These are phyloP conservation scores for Australoheros scitulus DNA, from an alignment of 2,113 vertebrate genomes.

Conservation along the genomic window DNA sequence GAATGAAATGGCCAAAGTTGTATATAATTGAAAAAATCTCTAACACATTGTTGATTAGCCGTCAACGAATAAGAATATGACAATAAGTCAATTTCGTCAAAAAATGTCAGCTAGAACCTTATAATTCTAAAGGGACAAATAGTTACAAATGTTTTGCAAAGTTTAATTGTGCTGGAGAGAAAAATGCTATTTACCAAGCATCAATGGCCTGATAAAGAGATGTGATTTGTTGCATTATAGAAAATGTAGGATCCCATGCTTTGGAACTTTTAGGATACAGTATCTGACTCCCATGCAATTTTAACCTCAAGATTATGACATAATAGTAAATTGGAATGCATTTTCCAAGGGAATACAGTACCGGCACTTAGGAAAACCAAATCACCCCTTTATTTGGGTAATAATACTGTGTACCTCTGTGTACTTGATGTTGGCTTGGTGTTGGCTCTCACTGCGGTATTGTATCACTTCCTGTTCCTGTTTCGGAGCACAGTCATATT, in stretches of 20 bases:
- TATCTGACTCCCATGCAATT: background rate
- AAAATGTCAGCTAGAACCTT: no score
- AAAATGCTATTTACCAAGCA: background rate
- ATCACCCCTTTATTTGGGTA: background rate
- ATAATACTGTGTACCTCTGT: background rate
- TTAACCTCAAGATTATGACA: background rate
- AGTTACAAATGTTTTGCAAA: no score
- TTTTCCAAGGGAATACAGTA: background rate
- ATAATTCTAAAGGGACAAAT: no score
- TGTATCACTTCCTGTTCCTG: no score
- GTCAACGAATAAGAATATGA: no score
- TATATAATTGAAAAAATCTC: no score
- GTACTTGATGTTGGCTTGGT: no score
- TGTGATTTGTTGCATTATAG: background rate
- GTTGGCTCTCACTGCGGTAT: no score
- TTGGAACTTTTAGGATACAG: background rate
- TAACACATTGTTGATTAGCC: no score
- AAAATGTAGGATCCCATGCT: background rate
- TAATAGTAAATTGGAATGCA: background rate
- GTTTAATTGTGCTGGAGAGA: background rate
- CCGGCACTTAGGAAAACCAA: background rate
- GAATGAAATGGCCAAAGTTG: no score
- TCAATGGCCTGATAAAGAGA: background rate
- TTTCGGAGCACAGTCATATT: no score
- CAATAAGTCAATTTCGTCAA: no score